Percentiles rank a stretch among this genome's conserved stretches.
phyloP scores from a whole-genome alignment of 2,888 invertebrate species.

The Apodemia zela region DNA sequence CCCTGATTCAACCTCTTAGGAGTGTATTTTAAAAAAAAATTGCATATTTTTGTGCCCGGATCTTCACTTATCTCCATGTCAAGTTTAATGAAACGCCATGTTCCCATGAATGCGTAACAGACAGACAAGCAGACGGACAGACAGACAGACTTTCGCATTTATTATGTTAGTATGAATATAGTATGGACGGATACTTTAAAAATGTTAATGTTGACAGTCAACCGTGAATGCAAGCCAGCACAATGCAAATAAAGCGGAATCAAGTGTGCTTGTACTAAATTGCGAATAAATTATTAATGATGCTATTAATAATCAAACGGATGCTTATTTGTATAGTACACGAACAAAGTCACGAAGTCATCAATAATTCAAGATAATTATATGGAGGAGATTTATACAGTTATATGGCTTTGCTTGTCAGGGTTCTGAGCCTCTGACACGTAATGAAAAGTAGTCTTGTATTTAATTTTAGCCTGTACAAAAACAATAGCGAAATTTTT shows the following conservation, averaged over 20 bases:
- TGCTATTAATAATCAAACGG: conserved; percentile 5
- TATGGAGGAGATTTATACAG: conserved; percentile 5
- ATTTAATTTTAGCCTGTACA: not conserved
- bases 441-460: not conserved
- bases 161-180: too few relatives aligned
- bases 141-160: too few relatives aligned
- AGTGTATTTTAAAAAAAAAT: too few relatives aligned
- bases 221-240: not conserved
- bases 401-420: conserved; percentile 2
- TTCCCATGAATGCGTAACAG: too few relatives aligned
- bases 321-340: not conserved
- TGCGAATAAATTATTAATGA: conserved; percentile 7
- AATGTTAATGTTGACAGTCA: not conserved
- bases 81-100: too few relatives aligned
- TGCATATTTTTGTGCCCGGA: too few relatives aligned
- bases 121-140: too few relatives aligned
- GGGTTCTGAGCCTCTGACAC: not conserved
- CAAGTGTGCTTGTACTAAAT: not conserved
- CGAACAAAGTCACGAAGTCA: conserved; percentile 1
- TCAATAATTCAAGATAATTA: conserved; percentile 10
- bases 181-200: too few relatives aligned
- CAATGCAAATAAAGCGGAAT: conserved; percentile 2
- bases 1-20: too few relatives aligned
- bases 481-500: too few relatives aligned
- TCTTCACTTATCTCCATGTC: too few relatives aligned